These are phyloP conservation scores for Rynchops niger DNA, from an alignment of 2,113 vertebrate genomes.

Conservation along the genomic window DNA sequence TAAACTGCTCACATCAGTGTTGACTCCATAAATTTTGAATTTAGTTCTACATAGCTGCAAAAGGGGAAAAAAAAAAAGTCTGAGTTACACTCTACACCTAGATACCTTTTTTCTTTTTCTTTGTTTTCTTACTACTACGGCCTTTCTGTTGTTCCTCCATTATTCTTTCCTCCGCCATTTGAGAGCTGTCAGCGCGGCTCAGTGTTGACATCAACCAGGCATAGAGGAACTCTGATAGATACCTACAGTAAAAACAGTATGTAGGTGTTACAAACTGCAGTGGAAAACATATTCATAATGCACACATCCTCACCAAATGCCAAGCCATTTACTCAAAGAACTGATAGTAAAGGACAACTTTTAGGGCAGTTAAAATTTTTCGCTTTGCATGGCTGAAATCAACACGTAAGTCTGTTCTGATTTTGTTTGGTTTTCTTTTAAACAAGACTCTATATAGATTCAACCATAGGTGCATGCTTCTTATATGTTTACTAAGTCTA, in stretches of 20 bases:
- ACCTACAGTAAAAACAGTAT: slow-evolving; percentile 72
- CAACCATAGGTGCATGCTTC: not conserved
- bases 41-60: not conserved
- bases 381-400: not conserved
- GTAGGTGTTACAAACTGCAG: not conserved
- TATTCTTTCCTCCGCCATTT: slow-evolving; percentile 96
- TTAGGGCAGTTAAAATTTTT: not conserved
- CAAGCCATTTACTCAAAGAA: not conserved
- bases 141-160: slow-evolving; percentile 96
- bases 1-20: not conserved
- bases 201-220: slow-evolving; percentile 98
- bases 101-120: slow-evolving; percentile 98
- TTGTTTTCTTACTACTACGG: slow-evolving; percentile 96
- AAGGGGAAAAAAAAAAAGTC: not conserved
- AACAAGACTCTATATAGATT: not conserved
- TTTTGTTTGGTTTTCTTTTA: not conserved
- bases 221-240: slow-evolving; percentile 96
- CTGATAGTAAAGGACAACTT: not conserved
- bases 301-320: accelerated
- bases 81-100: not conserved
- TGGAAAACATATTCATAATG: accelerated
- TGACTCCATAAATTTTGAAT: not conserved
- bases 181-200: slow-evolving; percentile 95
- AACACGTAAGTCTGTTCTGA: accelerated
- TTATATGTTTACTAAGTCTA: not conserved